phyloP scores from a whole-genome alignment of 2,888 invertebrate genomes.

The Timema podura region DNA sequence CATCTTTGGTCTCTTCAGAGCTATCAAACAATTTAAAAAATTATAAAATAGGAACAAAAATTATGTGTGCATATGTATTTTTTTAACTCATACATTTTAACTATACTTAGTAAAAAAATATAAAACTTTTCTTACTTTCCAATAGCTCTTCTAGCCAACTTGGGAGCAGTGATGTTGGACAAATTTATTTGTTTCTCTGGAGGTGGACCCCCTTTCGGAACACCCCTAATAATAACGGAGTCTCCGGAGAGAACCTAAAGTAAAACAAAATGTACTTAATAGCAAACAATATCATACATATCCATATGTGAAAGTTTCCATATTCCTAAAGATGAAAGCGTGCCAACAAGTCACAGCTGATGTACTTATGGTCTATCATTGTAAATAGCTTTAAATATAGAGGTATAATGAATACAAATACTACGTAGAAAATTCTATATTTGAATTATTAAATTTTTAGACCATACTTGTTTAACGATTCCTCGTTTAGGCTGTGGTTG shows the following conservation, averaged over 20 bases:
- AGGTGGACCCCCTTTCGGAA: constrained; percentile 79
- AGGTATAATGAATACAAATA: too few species aligned
- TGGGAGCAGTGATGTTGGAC: constrained; percentile 88
- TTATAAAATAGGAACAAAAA: constrained; percentile 2
- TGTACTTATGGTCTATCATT: too few species aligned
- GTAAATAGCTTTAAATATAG: too few species aligned
- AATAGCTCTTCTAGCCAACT: constrained; percentile 68
- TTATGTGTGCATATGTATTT: neutral
- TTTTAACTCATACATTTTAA: too few species aligned
- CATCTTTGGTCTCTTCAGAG: constrained; percentile 71
- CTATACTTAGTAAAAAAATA: too few species aligned
- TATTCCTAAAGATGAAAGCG: constrained; percentile 16
- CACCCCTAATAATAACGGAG: constrained; percentile 84
- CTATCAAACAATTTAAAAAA: constrained; percentile 41
- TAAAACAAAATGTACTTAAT: constrained; percentile 36
- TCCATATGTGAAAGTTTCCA: constrained; percentile 26
- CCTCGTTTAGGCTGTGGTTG: constrained; percentile 51
- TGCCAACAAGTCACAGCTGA: constrained; percentile 28
- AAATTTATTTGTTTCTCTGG: constrained; percentile 89
- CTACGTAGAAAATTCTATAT: too few species aligned
- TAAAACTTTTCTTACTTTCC: constrained; percentile 13
- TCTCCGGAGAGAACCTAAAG: constrained; percentile 92
- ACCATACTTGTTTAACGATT: constrained; percentile 57
- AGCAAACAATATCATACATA: constrained; percentile 10
- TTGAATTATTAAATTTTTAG: neutral